phyloP scores from a whole-genome alignment of 2,797 vertebrate species.

The Nannoperca obscura region DNA sequence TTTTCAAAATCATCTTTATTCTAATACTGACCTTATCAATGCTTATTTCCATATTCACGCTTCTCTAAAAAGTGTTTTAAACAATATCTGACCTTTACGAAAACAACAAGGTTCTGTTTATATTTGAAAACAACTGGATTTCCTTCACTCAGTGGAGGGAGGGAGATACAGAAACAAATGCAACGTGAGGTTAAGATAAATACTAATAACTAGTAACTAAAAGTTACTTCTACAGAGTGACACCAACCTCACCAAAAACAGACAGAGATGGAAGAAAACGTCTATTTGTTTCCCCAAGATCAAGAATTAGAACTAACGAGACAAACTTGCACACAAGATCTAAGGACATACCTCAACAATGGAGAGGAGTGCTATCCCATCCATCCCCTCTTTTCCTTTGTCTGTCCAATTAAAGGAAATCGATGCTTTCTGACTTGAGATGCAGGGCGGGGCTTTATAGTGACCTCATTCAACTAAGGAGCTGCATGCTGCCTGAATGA shows the following conservation, averaged over 20 bases:
- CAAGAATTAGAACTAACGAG: constrained; percentile 12
- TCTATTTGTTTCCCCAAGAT: background rate
- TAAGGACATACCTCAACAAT: constrained; percentile 24
- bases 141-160: background rate
- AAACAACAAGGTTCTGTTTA: constrained; percentile 65
- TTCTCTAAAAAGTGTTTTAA: constrained; percentile 55
- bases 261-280: constrained; percentile 18
- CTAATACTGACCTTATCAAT: constrained; percentile 83
- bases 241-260: constrained; percentile 10
- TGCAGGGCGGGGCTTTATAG: constrained; percentile 67
- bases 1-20: constrained; percentile 69
- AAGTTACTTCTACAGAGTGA: constrained; percentile 12
- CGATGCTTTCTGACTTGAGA: constrained; percentile 70
- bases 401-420: constrained; percentile 83
- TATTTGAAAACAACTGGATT: constrained; percentile 43
- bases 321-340: constrained; percentile 28
- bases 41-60: constrained; percentile 71
- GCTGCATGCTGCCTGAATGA: constrained; percentile 66
- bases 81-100: constrained; percentile 80
- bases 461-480: constrained; percentile 69
- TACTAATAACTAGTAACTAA: constrained; percentile 4
- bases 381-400: constrained; percentile 63
- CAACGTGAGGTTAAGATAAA: constrained; percentile 20
- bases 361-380: constrained; percentile 30
- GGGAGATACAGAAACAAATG: background rate